Evolutionary conservation across 1,140 invertebrate species (phyloP), one percentile per base, ranked within the genome.

Genomic region (Papilio helenus): DNA sequence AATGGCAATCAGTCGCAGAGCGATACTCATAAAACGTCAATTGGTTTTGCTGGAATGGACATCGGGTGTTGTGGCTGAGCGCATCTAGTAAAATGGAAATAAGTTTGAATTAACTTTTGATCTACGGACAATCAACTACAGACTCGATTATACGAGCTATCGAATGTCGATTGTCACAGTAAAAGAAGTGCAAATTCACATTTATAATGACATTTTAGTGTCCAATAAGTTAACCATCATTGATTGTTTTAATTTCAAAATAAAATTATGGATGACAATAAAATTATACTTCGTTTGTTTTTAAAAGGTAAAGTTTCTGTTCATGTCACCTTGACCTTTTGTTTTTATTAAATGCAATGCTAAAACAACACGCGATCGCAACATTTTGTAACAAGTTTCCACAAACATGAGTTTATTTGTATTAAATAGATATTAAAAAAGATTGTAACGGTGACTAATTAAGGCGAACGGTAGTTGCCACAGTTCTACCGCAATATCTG

Each of bases 1-100:
- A 90, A 90, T 86, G 83, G 83, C 86, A 88, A 88, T 90, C 87
- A 88, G 86, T 89, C 83, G 82, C 76, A 78, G 84, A 83, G 81
- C 79, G 83, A 77, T 83, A 71, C 83, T 87, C 86, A 87, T 88
- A 87, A 89, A 88, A 85, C 82, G 81, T 61, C 80, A 80, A 84
- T 83, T 85, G 82, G 84, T 84, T 88, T 85, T 83, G 73, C 82
- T 58, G 76, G 29, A 77, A 77, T 44, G 76, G 76, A 44, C 76
- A 77, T 77, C 74, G 74, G 74, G 34, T 44, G 39, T 42, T 23
- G 39, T 14, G 55, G n/a, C 26, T 42, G 51, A 29, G 51, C 34
- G 55, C 29, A n/a, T 34, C 29, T 61, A 77, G 29, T 58, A 39
- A 77, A 77, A 61, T 77, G 51, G 29, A 29, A 77, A 77, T 77